Conservation (phyloP, 2,797 vertebrate genomes). For the Leptoclinus maculatus region DNA sequence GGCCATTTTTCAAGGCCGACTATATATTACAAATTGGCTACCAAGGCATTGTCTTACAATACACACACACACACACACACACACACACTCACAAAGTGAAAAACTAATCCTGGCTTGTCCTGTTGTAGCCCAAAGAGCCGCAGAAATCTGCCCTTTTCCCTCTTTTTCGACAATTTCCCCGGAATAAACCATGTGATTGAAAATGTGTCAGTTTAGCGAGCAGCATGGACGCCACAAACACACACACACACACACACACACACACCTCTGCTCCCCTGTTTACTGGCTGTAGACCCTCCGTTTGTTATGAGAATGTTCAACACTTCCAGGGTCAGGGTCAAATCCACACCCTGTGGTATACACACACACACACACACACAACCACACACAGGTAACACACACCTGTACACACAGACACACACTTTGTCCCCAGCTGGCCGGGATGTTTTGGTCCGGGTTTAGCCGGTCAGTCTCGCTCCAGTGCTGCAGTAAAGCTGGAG, state of each 20-base stretch:
- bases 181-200: constrained; percentile 82
- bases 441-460: constrained; percentile 52
- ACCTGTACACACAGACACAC: constrained; percentile 1
- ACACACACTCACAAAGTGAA: constrained; percentile 61
- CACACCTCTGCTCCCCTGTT: constrained; percentile 31
- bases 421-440: constrained; percentile 7
- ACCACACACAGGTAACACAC: constrained; percentile 6
- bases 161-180: constrained; percentile 76
- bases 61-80: constrained; percentile 46
- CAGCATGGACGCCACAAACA: not conserved
- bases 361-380: constrained; percentile 20
- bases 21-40: constrained; percentile 83
- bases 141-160: constrained; percentile 75
- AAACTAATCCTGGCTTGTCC: constrained; percentile 82
- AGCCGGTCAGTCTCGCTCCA: constrained; percentile 52
- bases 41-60: constrained; percentile 76
- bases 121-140: constrained; percentile 73
- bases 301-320: constrained; percentile 59
- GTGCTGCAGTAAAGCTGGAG: constrained; percentile 53
- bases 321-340: constrained; percentile 53
- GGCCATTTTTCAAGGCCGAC: constrained; percentile 84
- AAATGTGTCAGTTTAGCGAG: constrained; percentile 78
- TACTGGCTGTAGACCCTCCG: constrained; percentile 40
- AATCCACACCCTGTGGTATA: constrained; percentile 7
- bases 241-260: constrained; percentile 1